A percentile compares a stretch with the other conserved stretches of the same genome.
Conservation (phyloP, 2,113 vertebrate species). For the Percina caprodes region DNA sequence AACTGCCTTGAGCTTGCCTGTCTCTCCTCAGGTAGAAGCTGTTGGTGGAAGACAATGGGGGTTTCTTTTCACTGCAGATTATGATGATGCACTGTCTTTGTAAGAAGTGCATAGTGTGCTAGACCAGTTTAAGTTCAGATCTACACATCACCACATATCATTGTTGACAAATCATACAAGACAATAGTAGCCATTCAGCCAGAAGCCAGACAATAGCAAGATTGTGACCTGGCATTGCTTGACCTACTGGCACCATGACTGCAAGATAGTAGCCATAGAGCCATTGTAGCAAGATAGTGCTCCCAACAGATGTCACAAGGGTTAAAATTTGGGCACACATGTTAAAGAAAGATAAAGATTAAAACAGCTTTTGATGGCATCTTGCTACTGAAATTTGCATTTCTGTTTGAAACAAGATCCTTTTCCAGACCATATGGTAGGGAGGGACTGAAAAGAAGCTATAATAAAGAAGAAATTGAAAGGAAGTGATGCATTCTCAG, state of each 20-base stretch:
- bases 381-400: background rate
- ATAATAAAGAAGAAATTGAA: background rate
- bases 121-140: background rate
- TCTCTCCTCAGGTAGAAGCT: slow-evolving; percentile 32
- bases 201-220: background rate
- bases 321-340: slow-evolving; percentile 1
- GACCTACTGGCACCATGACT: background rate
- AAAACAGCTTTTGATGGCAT: background rate
- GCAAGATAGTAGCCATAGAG: slow-evolving; percentile 3
- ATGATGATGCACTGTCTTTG: slow-evolving; percentile 9
- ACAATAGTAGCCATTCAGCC: background rate
- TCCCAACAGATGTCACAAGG: slow-evolving; percentile 8
- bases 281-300: background rate
- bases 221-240: background rate
- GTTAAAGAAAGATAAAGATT: background rate
- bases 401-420: background rate
- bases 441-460: background rate
- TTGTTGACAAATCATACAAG: background rate
- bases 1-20: slow-evolving; percentile 12
- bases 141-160: background rate
- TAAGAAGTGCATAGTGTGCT: background rate
- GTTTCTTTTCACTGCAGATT: background rate
- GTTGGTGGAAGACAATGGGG: background rate
- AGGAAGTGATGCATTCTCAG: background rate
- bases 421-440: background rate